These are phyloP conservation scores for Psittacula derbiana DNA, from an alignment of 2,797 vertebrate species.

Conservation along the genomic window DNA sequence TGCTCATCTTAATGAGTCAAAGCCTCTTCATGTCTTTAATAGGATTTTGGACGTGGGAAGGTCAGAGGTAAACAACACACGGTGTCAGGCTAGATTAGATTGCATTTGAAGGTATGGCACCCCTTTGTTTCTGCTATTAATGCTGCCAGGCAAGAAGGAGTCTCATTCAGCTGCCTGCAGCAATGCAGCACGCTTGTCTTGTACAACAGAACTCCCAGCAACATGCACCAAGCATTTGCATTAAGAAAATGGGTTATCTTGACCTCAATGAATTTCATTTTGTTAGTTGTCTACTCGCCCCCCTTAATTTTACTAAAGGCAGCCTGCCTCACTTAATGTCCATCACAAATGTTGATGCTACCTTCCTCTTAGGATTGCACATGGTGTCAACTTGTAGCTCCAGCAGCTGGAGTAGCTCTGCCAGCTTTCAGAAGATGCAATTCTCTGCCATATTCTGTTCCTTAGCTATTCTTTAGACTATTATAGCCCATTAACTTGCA, in stretches of 20 bases:
- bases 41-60: not conserved
- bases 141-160: not conserved
- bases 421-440: not conserved
- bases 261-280: not conserved
- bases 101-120: not conserved
- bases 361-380: not conserved
- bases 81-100: conserved; percentile 3
- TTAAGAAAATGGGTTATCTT: not conserved
- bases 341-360: not conserved
- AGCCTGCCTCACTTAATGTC: fast-evolving
- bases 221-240: not conserved
- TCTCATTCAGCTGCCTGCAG: not conserved
- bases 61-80: conserved; percentile 4
- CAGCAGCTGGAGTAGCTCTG: not conserved
- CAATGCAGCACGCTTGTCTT: not conserved
- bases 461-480: not conserved
- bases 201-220: not conserved
- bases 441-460: not conserved
- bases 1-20: not conserved
- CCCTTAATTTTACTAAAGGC: not conserved
- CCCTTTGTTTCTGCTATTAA: not conserved
- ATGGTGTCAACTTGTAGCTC: fast-evolving
- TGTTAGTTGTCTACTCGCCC: not conserved
- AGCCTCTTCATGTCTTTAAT: not conserved
- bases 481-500: not conserved